Conservation (phyloP, 2,797 vertebrate species). For the Bufotes viridis region DNA sequence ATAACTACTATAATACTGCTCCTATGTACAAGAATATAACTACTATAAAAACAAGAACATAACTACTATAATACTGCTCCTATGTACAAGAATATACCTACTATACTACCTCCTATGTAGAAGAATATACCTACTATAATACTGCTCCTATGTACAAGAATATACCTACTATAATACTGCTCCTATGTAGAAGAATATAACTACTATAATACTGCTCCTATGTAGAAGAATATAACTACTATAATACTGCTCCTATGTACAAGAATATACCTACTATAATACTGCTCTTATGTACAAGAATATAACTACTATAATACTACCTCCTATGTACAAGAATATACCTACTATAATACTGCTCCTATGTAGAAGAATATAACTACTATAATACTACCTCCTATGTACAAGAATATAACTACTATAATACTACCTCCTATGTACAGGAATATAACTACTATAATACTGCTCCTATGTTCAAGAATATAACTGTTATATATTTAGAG, state of each 20-base stretch:
- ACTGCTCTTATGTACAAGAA: background rate
- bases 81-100: background rate
- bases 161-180: background rate
- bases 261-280: background rate
- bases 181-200: background rate
- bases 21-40: slow-evolving; percentile 2
- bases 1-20: slow-evolving; percentile 6
- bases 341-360: background rate
- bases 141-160: background rate
- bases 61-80: background rate
- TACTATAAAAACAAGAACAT: background rate
- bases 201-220: slow-evolving; percentile 1
- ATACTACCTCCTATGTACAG: background rate
- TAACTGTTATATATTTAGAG: background rate
- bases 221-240: slow-evolving; percentile 13
- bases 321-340: background rate
- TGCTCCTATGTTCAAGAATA: no score
- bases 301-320: background rate
- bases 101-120: background rate
- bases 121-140: background rate
- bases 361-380: background rate
- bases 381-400: background rate
- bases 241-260: background rate
- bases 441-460: background rate
- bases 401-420: slow-evolving; percentile 1